phyloP scores from a whole-genome alignment of 2,797 vertebrate species.

The Lepilemur ruficaudatus region DNA sequence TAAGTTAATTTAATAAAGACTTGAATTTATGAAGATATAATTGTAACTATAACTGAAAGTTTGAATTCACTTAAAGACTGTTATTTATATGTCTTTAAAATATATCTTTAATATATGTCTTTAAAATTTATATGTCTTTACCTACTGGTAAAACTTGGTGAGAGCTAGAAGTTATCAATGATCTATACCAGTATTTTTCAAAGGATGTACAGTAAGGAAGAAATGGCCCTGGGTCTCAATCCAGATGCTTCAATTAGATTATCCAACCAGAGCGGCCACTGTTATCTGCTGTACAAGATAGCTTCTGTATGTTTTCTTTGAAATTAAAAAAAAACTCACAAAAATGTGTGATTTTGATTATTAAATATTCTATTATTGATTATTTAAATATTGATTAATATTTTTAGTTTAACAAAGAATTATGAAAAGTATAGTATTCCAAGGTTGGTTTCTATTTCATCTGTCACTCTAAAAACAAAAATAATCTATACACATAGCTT shows the following conservation, averaged over 20 bases:
- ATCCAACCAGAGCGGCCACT: background rate
- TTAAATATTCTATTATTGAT: too few species aligned
- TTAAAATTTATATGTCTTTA: background rate
- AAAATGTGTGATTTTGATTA: background rate
- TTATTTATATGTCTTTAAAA: background rate
- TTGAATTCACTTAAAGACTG: background rate
- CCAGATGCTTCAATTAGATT: background rate
- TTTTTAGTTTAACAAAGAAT: background rate
- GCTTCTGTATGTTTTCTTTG: background rate
- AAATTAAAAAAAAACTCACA: background rate
- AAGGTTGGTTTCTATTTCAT: background rate
- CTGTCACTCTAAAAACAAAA: background rate
- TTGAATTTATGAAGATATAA: background rate
- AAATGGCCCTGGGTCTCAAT: background rate
- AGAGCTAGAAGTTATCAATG: background rate
- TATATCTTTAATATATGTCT: too few species aligned
- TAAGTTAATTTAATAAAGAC: background rate
- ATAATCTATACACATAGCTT: background rate
- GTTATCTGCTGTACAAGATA: background rate
- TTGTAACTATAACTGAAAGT: background rate
- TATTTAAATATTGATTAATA: background rate
- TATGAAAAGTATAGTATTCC: background rate
- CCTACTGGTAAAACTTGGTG: background rate
- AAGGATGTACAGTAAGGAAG: background rate
- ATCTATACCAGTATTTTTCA: background rate